Conservation (phyloP, 1,140 invertebrate genomes). For the Cyrtorhinus lividipennis region DNA sequence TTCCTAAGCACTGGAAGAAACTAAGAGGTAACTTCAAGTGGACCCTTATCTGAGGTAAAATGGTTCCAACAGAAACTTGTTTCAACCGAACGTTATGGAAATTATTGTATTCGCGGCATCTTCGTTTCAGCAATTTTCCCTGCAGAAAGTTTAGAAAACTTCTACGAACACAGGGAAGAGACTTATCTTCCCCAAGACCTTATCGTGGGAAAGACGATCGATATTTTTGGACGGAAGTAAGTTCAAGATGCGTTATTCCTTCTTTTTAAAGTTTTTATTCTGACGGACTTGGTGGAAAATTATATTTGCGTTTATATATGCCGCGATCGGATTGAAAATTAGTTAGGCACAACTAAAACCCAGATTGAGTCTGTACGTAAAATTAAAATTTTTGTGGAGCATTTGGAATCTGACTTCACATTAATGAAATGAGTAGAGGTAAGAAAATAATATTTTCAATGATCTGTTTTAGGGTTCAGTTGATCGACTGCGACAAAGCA, state of each 20-base stretch:
- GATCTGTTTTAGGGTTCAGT: constrained; percentile 10
- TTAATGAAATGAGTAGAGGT: too few relatives aligned
- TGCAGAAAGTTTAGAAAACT: constrained; percentile 3
- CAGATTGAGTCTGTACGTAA: too few relatives aligned
- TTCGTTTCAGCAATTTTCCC: constrained; percentile 10
- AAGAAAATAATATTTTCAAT: too few relatives aligned
- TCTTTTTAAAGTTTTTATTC: neutral
- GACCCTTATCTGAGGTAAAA: neutral
- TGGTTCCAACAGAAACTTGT: neutral
- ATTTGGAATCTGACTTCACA: too few relatives aligned
- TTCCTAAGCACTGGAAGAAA: constrained; percentile 64
- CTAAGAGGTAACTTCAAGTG: constrained; percentile 34
- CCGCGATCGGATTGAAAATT: too few relatives aligned
- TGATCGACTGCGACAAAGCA: constrained; percentile 65
- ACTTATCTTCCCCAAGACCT: constrained; percentile 60
- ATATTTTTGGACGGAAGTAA: constrained; percentile 43
- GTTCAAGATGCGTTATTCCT: too few relatives aligned
- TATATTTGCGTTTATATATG: too few relatives aligned
- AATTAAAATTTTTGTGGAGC: too few relatives aligned
- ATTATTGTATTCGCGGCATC: neutral
- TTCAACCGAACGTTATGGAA: neutral
- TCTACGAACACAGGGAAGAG: neutral
- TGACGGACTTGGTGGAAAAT: neutral
- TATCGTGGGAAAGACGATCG: constrained; percentile 50
- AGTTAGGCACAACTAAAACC: too few relatives aligned